Conservation (phyloP, 2,113 vertebrate species). For the Forbesichthys papilliferus region DNA sequence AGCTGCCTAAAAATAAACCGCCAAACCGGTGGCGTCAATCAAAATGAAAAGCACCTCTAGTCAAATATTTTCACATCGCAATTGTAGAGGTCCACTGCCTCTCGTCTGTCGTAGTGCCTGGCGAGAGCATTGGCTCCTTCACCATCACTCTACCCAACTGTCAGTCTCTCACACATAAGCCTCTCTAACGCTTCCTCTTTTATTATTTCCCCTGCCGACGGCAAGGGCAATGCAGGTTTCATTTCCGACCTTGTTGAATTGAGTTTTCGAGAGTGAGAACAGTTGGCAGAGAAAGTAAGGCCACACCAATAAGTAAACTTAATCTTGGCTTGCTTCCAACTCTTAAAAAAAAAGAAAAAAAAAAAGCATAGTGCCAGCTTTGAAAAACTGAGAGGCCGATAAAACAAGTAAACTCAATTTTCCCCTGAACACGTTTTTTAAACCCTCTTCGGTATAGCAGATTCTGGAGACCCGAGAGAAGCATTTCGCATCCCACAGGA, state of each 20-base stretch:
- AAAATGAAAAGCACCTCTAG: conserved; percentile 24
- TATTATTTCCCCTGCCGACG: conserved; percentile 30
- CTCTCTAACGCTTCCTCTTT: conserved; percentile 46
- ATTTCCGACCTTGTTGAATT: conserved; percentile 77
- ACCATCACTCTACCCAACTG: conserved; percentile 48
- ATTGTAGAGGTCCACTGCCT: conserved; percentile 7
- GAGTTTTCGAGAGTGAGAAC: conserved; percentile 42
- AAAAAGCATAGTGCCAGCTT: conserved; percentile 75
- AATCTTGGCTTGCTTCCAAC: conserved; percentile 73
- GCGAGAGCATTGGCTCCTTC: conserved; percentile 15
- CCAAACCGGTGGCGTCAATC: conserved; percentile 12
- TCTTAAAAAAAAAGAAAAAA: conserved; percentile 22
- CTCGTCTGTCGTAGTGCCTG: conserved; percentile 33
- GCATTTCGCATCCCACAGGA: conserved; percentile 42
- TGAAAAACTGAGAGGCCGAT: conserved; percentile 74
- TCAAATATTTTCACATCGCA: conserved; percentile 51
- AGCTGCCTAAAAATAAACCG: background rate
- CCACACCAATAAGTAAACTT: conserved; percentile 66
- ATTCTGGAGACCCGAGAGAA: conserved; percentile 31
- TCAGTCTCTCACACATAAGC: conserved; percentile 11
- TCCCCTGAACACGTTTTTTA: conserved; percentile 57
- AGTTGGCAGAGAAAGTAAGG: conserved; percentile 36
- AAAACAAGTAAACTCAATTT: conserved; percentile 80
- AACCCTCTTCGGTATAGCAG: conserved; percentile 28
- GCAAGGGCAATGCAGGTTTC: conserved; percentile 60